phyloP scores from a whole-genome alignment of 2,797 vertebrate genomes.

The Hydrophis major region DNA sequence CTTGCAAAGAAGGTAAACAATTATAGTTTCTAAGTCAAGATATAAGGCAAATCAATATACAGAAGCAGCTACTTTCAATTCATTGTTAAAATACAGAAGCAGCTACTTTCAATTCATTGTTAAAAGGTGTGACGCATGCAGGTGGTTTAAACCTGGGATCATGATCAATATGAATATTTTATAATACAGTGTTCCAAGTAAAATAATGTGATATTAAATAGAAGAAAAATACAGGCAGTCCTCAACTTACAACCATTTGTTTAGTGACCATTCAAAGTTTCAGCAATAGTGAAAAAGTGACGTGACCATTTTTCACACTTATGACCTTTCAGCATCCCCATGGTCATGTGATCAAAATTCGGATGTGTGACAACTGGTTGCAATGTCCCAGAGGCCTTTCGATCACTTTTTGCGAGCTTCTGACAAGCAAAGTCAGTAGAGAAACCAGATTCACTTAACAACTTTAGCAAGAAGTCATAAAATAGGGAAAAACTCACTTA shows the following conservation, averaged over 20 bases:
- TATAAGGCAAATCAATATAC: not conserved
- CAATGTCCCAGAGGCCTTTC: not conserved
- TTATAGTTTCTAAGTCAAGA: slow-evolving; percentile 8
- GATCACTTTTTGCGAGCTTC: not conserved
- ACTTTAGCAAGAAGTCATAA: not conserved
- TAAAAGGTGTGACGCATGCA: not conserved
- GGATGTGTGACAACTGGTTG: not conserved
- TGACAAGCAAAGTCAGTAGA: not conserved
- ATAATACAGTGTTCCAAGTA: slow-evolving; percentile 6
- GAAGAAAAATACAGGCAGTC: not conserved
- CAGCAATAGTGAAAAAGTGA: not conserved
- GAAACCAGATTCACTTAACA: not conserved
- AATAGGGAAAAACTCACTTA: not conserved
- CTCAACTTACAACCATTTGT: not conserved
- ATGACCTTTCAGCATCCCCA: not conserved
- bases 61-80: not conserved
- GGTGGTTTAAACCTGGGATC: slow-evolving; percentile 1
- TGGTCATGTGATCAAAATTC: not conserved
- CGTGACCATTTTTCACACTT: not conserved
- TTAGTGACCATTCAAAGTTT: not conserved
- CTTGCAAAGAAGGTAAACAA: slow-evolving; percentile 1
- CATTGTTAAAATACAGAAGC: not conserved
- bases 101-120: not conserved
- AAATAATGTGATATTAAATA: slow-evolving; percentile 4
- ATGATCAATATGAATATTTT: not conserved